A percentile compares a stretch with the other conserved stretches of the same genome.
Conservation (phyloP, 2,113 vertebrate genomes). For the Murina feae region DNA sequence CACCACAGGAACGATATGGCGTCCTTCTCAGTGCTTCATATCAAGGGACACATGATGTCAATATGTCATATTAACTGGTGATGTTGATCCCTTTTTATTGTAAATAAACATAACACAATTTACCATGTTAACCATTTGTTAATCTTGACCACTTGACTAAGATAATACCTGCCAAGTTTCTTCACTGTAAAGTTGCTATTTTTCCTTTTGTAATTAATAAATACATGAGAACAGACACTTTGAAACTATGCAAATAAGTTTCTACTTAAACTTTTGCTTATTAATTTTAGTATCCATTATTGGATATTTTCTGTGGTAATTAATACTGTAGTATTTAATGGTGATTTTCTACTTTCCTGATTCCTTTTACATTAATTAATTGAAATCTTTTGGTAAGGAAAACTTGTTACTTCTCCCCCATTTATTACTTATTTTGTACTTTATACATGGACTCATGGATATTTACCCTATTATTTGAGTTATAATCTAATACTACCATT, state of each 20-base stretch:
- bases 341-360: background rate
- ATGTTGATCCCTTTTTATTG: background rate
- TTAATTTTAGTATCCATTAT: background rate
- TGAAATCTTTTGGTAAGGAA: slow-evolving; percentile 4
- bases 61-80: background rate
- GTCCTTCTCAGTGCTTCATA: background rate
- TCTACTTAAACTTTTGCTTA: background rate
- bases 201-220: background rate
- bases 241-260: slow-evolving; percentile 27
- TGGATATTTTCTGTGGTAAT: background rate
- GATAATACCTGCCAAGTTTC: background rate
- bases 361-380: slow-evolving; percentile 10
- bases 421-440: background rate
- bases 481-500: background rate
- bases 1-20: background rate
- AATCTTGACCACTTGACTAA: slow-evolving; percentile 1
- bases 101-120: background rate
- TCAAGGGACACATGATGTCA: background rate
- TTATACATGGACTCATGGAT: background rate
- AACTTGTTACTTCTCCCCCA: background rate
- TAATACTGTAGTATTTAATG: background rate
- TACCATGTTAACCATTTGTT: background rate
- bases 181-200: background rate
- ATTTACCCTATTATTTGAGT: slow-evolving; percentile 3
- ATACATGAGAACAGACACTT: background rate